Percentiles rank a stretch among this genome's conserved stretches.
Evolutionary conservation across 2,113 vertebrate genomes (phyloP).

Genomic region (Cyprinodon brontotheroides): DNA sequence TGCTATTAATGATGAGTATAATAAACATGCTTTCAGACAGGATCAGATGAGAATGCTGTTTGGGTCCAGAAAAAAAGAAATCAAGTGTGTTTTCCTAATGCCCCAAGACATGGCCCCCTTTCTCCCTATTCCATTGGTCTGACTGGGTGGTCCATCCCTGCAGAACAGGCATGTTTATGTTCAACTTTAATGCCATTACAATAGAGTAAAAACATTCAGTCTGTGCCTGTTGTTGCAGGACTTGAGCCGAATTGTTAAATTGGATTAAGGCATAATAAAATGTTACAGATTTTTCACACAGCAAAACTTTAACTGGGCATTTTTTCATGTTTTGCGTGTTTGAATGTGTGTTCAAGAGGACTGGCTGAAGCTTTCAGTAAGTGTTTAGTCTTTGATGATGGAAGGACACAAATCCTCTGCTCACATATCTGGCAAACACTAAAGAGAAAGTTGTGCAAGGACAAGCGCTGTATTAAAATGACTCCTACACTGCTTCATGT

Average conservation of each 20-base stretch:
- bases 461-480: neutral
- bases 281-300: constrained; percentile 73
- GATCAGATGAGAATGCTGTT: constrained; percentile 81
- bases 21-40: constrained; percentile 77
- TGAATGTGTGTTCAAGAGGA: constrained; percentile 12
- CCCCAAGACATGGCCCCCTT: constrained; percentile 70
- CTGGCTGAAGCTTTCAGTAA: constrained; percentile 41
- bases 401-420: constrained; percentile 38
- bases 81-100: constrained; percentile 79
- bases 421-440: constrained; percentile 40
- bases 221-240: constrained; percentile 59
- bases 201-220: constrained; percentile 70
- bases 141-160: constrained; percentile 78
- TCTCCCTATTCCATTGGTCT: constrained; percentile 66
- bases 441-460: constrained; percentile 19
- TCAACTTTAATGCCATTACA: constrained; percentile 79
- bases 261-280: constrained; percentile 75
- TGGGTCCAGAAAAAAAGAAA: constrained; percentile 78
- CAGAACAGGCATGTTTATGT: constrained; percentile 75
- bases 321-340: constrained; percentile 19
- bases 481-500: neutral
- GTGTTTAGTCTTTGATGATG: constrained; percentile 29
- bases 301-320: constrained; percentile 28
- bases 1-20: constrained; percentile 82
- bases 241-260: constrained; percentile 70